Evolutionary conservation across 2,888 invertebrate species (phyloP).

Genomic region (Watsonalla cultraria): DNA sequence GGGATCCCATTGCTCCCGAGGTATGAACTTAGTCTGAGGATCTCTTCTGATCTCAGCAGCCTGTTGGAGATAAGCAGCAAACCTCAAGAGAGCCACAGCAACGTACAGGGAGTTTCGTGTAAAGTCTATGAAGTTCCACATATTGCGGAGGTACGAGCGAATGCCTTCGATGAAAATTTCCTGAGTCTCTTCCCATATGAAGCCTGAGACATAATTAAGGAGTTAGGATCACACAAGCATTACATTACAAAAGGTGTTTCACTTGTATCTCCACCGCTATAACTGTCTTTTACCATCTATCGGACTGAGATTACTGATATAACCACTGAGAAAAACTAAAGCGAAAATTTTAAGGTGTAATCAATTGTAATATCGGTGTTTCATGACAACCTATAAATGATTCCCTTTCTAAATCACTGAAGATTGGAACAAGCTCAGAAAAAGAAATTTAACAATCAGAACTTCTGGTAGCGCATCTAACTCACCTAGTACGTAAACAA

Average conservation of each 20-base stretch:
- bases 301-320: too few species aligned
- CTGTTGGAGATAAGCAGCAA: constrained; percentile 88
- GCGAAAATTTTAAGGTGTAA: too few species aligned
- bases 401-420: too few species aligned
- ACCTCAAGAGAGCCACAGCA: constrained; percentile 82
- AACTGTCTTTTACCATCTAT: too few species aligned
- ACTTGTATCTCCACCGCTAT: too few species aligned
- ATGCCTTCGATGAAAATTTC: constrained; percentile 95
- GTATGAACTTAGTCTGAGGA: constrained; percentile 84
- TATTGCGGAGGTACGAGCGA: constrained; percentile 89
- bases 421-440: too few species aligned
- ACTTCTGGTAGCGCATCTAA: background rate
- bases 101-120: constrained; percentile 92
- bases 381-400: too few species aligned
- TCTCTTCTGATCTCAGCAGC: constrained; percentile 82
- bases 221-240: too few species aligned
- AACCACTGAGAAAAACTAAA: too few species aligned
- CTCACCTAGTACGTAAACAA: constrained; percentile 90
- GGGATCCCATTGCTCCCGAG: constrained; percentile 92
- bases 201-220: constrained; percentile 76
- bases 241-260: too few species aligned
- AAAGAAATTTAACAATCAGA: too few species aligned
- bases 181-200: constrained; percentile 95
- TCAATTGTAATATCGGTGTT: too few species aligned
- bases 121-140: constrained; percentile 99